phyloP scores from a whole-genome alignment of 2,888 invertebrate species.

The Polyommatus icarus region DNA sequence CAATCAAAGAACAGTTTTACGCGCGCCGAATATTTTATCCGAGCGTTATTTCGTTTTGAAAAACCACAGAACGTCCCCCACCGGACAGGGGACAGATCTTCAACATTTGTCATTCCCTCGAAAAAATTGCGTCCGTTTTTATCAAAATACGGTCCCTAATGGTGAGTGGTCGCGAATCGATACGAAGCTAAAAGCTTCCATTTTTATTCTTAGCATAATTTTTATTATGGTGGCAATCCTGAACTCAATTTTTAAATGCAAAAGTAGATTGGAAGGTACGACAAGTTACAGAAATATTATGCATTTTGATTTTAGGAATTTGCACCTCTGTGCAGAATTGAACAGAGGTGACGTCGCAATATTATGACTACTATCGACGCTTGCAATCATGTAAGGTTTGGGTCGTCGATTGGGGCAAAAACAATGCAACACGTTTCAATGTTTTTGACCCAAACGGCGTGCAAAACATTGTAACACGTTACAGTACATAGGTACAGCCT shows the following conservation, averaged over 20 bases:
- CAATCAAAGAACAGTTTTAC: slow-evolving; percentile 17
- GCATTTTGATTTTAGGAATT: neutral
- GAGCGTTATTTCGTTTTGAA: slow-evolving; percentile 32
- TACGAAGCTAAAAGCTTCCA: slow-evolving; percentile 21
- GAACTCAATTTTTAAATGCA: neutral
- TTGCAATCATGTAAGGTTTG: too few species aligned
- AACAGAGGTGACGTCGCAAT: too few species aligned
- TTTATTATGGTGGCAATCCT: neutral
- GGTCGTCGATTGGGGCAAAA: too few species aligned
- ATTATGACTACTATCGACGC: too few species aligned
- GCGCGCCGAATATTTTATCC: slow-evolving; percentile 7
- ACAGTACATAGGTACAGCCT: too few species aligned
- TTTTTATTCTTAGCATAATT: slow-evolving; percentile 19
- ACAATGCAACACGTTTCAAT: too few species aligned
- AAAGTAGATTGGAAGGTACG: neutral
- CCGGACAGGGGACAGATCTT: slow-evolving; percentile 54
- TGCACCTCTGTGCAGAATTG: too few species aligned
- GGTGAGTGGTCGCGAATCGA: slow-evolving; percentile 11
- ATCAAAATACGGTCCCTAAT: slow-evolving; percentile 29
- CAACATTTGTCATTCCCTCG: slow-evolving; percentile 59
- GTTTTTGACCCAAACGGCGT: too few species aligned
- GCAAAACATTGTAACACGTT: too few species aligned
- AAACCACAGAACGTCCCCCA: slow-evolving; percentile 32
- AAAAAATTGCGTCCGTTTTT: slow-evolving; percentile 44
- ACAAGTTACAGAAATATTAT: neutral